Evolutionary conservation across 2,113 vertebrate genomes (phyloP).

Genomic region (Burhinus oedicnemus): DNA sequence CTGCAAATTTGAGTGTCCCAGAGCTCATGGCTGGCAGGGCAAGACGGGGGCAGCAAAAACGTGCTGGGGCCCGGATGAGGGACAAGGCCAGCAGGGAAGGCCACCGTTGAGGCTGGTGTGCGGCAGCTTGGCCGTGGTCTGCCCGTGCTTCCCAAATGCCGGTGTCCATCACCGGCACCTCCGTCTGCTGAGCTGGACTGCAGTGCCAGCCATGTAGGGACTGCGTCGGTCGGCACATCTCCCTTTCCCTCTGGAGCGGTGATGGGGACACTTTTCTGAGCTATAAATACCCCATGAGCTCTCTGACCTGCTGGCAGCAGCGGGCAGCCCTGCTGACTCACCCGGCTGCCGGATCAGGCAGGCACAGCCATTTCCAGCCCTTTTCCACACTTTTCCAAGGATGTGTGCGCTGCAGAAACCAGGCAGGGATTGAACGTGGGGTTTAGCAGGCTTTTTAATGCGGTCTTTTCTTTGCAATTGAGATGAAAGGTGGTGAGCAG

Average conservation of each 20-base stretch:
- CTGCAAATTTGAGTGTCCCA: background rate
- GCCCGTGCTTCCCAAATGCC: background rate
- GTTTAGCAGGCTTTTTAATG: background rate
- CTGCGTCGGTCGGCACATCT: rapidly evolving
- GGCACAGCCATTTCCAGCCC: background rate
- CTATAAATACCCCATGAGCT: constrained; percentile 20
- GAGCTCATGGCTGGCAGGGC: background rate
- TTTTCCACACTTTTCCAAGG: background rate
- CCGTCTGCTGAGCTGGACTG: background rate
- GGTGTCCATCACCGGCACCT: constrained; percentile 43
- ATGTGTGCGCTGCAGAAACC: background rate
- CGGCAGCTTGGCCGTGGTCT: background rate
- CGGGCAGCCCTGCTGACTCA: background rate
- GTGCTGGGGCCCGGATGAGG: background rate
- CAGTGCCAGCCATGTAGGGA: background rate
- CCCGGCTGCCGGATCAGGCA: background rate
- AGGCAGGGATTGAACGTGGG: background rate
- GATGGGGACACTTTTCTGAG: background rate
- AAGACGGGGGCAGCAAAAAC: background rate
- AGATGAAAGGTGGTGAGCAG: background rate
- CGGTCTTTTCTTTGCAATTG: background rate
- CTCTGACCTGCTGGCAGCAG: background rate
- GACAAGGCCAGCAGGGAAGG: background rate
- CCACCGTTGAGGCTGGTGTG: background rate
- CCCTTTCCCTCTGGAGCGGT: background rate